These are phyloP conservation scores for Lithobius niger DNA, from an alignment of 1,140 invertebrate genomes.

Conservation along the genomic window DNA sequence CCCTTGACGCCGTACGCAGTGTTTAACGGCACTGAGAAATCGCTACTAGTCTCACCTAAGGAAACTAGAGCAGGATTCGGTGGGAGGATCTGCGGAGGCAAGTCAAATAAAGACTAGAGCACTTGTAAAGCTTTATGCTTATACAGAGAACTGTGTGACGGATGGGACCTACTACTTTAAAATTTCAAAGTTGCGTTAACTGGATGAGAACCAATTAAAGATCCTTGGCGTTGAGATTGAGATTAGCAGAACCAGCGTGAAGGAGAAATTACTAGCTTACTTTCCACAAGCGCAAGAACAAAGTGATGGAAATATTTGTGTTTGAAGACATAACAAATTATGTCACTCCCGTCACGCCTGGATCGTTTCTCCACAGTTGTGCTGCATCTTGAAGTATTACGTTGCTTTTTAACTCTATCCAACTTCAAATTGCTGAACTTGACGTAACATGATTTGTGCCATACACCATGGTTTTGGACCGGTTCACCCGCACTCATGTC, in stretches of 20 bases:
- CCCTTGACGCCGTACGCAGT: conserved; percentile 1
- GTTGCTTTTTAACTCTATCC: background rate
- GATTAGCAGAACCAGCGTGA: background rate
- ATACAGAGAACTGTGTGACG: conserved; percentile 4
- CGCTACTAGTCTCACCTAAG: conserved; percentile 7
- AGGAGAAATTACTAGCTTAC: conserved; percentile 4
- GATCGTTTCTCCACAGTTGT: too few species aligned
- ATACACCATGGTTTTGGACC: background rate
- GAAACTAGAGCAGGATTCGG: conserved; percentile 4
- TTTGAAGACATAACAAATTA: background rate
- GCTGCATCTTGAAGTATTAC: too few species aligned
- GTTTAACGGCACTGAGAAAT: conserved; percentile 6
- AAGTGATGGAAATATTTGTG: conserved; percentile 6
- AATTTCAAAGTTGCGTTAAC: background rate
- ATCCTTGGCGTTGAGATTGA: background rate
- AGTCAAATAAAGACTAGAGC: conserved; percentile 9
- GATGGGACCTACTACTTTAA: conserved; percentile 10
- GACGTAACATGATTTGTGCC: background rate
- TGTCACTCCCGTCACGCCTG: too few species aligned
- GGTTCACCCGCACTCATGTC: background rate
- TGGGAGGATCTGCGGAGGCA: conserved; percentile 5
- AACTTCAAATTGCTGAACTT: background rate
- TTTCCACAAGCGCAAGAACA: conserved; percentile 7
- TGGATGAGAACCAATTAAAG: background rate
- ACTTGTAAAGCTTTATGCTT: conserved; percentile 6